Conservation (phyloP, 2,888 invertebrate genomes). For the Notodonta ziczac region DNA sequence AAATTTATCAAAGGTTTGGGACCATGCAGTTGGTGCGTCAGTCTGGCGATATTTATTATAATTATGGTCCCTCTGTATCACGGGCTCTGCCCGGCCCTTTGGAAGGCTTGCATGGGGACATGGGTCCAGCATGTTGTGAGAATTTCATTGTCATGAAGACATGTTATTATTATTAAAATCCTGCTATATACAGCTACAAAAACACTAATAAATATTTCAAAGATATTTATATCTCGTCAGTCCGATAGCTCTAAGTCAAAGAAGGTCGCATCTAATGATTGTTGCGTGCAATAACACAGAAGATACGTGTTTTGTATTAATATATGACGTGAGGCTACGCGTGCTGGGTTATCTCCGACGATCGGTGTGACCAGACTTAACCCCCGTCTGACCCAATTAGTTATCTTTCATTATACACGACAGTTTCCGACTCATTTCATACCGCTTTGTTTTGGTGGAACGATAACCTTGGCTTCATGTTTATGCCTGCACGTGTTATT, state of each 20-base stretch:
- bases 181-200: background rate
- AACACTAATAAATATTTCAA: background rate
- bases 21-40: too few species aligned
- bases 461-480: conserved; percentile 52
- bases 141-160: too few species aligned
- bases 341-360: conserved; percentile 66
- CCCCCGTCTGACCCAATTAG: conserved; percentile 76
- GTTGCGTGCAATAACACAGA: background rate
- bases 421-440: conserved; percentile 49
- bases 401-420: conserved; percentile 55
- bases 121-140: too few species aligned
- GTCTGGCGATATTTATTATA: too few species aligned
- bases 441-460: conserved; percentile 48
- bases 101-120: too few species aligned
- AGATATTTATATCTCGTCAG: background rate
- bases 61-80: too few species aligned
- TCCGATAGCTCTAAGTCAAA: background rate
- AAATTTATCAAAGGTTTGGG: too few species aligned
- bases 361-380: conserved; percentile 69
- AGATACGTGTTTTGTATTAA: conserved; percentile 36
- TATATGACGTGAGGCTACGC: conserved; percentile 58
- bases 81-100: too few species aligned
- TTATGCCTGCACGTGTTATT: conserved; percentile 14
- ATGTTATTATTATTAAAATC: too few species aligned
- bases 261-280: conserved; percentile 1